phyloP scores from a whole-genome alignment of 2,113 vertebrate genomes.

The Acanthisitta chloris region DNA sequence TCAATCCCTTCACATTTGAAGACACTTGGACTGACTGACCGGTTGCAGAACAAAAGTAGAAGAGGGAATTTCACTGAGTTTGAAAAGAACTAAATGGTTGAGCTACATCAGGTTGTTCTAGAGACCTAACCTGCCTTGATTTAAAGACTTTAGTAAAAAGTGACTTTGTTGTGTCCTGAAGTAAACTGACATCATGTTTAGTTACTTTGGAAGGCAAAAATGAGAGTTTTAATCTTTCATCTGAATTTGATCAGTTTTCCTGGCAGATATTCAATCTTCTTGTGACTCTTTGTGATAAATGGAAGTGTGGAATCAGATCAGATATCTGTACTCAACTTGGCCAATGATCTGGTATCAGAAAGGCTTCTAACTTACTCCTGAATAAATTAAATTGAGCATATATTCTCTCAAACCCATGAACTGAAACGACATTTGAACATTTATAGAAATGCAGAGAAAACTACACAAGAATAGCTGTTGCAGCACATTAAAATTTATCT shows the following conservation, averaged over 20 bases:
- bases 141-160: not conserved
- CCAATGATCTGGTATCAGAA: not conserved
- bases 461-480: not conserved
- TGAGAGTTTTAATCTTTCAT: not conserved
- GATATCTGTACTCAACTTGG: not conserved
- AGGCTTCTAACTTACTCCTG: not conserved
- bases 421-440: not conserved
- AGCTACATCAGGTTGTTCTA: not conserved
- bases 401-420: not conserved
- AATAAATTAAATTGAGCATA: not conserved
- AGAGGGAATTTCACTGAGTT: not conserved
- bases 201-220: not conserved
- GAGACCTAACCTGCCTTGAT: not conserved
- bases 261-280: not conserved
- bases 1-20: not conserved
- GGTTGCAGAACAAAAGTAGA: not conserved
- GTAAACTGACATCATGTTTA: not conserved
- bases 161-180: not conserved
- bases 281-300: not conserved
- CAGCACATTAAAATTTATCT: not conserved
- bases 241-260: not conserved
- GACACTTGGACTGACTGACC: not conserved
- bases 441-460: not conserved
- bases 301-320: not conserved
- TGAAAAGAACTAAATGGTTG: not conserved